Evolutionary conservation across 2,113 vertebrate species (phyloP).

Genomic region (Sterna hirundo): DNA sequence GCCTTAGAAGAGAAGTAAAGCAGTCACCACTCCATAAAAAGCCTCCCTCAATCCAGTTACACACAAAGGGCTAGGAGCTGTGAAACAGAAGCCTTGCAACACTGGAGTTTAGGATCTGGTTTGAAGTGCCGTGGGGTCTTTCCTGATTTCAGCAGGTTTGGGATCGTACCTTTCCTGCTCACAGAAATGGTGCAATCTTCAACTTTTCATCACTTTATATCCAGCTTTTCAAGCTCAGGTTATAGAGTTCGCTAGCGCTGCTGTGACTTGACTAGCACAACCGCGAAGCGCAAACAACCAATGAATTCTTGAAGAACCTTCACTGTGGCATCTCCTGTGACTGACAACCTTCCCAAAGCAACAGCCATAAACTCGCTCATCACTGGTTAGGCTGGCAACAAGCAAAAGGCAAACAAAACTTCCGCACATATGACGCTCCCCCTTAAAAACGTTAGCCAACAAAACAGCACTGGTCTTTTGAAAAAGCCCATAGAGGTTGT

Average conservation of each 20-base stretch:
- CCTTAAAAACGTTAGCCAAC: neutral
- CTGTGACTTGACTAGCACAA: neutral
- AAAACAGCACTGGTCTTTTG: neutral
- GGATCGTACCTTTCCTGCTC: neutral
- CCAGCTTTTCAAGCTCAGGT: neutral
- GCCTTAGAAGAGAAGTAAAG: neutral
- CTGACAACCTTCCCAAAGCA: neutral
- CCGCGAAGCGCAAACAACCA: neutral
- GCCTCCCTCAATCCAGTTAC: neutral
- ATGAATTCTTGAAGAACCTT: neutral
- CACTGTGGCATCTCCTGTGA: neutral
- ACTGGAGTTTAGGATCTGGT: neutral
- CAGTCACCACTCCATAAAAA: neutral
- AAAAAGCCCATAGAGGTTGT: neutral
- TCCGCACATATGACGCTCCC: accelerated
- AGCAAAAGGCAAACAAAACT: neutral
- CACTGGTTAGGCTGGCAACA: neutral
- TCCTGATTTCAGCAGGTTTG: neutral
- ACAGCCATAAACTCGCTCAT: neutral
- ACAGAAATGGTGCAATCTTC: neutral
- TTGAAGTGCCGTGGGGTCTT: neutral
- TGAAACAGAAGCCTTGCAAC: neutral
- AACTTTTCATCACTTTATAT: neutral
- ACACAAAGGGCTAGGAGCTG: neutral
- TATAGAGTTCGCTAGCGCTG: neutral